Evolutionary conservation across 2,113 vertebrate species (phyloP).

Genomic region (Sclerurus mexicanus): DNA sequence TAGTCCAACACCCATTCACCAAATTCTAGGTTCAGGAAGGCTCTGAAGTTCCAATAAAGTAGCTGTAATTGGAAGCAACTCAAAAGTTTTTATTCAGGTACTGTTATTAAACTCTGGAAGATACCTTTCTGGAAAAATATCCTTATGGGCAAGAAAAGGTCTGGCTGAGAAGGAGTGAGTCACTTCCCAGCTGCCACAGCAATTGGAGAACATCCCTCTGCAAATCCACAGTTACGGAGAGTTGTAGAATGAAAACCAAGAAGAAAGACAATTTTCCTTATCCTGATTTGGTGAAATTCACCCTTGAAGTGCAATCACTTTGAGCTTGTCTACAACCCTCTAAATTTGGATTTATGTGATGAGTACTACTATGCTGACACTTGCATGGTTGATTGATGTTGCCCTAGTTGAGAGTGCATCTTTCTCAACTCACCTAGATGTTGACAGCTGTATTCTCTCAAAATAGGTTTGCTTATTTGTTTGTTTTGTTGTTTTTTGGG

Average conservation of each 20-base stretch:
- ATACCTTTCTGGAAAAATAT: neutral
- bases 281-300: neutral
- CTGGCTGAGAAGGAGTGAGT: neutral
- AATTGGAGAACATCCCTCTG: accelerated
- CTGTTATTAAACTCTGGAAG: neutral
- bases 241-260: neutral
- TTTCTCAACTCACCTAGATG: neutral
- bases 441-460: neutral
- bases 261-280: neutral
- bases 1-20: neutral
- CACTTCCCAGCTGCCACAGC: neutral
- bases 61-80: neutral
- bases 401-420: neutral
- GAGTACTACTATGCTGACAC: neutral
- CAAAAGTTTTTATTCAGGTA: neutral
- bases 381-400: accelerated
- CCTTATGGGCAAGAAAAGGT: neutral
- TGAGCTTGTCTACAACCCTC: neutral
- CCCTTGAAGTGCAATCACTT: neutral
- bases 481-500: neutral
- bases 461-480: neutral
- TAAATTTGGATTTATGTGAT: neutral
- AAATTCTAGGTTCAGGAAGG: neutral
- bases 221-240: neutral
- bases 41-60: neutral